phyloP scores from a whole-genome alignment of 2,888 invertebrate genomes.

The Eupithecia subfuscata region DNA sequence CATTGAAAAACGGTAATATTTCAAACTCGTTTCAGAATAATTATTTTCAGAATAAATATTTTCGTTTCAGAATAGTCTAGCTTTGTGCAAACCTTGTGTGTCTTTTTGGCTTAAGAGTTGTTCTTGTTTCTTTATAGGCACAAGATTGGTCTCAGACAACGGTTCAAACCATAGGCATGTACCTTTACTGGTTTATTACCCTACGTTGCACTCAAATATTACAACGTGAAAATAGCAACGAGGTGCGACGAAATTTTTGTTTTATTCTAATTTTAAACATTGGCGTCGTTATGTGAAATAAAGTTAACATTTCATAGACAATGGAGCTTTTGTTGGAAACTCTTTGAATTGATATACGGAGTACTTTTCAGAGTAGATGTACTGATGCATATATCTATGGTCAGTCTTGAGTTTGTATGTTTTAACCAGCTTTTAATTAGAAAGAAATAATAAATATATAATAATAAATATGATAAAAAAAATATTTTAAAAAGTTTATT shows the following conservation, averaged over 20 bases:
- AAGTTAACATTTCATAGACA: constrained; percentile 31
- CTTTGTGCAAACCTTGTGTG: no score
- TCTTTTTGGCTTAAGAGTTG: background rate
- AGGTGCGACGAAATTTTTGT: constrained; percentile 37
- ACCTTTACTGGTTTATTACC: constrained; percentile 52
- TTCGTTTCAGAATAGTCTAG: background rate
- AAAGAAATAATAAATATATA: no score
- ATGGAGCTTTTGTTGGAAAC: constrained; percentile 9
- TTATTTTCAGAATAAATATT: no score
- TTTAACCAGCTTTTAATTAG: background rate
- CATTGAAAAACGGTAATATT: no score
- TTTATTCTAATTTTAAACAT: constrained; percentile 49
- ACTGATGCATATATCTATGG: background rate
- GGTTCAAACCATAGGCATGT: background rate
- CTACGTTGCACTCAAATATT: constrained; percentile 48
- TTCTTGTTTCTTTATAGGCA: background rate
- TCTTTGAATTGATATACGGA: background rate
- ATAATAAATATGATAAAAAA: no score
- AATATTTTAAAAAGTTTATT: no score
- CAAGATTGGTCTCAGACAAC: background rate
- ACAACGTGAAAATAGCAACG: constrained; percentile 46
- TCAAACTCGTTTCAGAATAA: background rate
- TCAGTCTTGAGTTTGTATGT: background rate
- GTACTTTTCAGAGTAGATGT: background rate
- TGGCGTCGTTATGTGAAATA: constrained; percentile 38